Evolutionary conservation across 2,888 invertebrate genomes (phyloP).

Genomic region (Cheilosia impressa): DNA sequence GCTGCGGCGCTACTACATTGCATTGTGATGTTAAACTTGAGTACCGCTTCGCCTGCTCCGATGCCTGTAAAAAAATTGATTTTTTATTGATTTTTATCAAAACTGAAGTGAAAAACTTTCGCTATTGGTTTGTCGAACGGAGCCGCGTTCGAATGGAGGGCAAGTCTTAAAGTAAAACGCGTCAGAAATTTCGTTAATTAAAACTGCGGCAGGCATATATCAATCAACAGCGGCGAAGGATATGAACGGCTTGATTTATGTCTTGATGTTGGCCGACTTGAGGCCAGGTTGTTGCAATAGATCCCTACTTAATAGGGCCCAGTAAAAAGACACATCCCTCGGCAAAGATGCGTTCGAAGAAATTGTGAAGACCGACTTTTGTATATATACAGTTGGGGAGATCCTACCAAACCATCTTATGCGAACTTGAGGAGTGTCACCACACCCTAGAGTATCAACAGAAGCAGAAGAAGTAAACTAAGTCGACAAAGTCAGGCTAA

Average conservation of each 20-base stretch:
- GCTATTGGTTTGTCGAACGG: background rate
- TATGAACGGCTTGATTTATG: slow-evolving; percentile 33
- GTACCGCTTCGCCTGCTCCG: slow-evolving; percentile 93
- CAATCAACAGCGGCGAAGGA: background rate
- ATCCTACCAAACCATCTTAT: background rate
- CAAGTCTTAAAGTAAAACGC: slow-evolving; percentile 2
- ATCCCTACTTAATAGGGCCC: no score
- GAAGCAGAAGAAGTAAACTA: no score
- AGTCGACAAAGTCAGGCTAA: no score
- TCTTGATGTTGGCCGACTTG: no score
- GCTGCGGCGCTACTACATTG: slow-evolving; percentile 87
- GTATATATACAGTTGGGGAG: background rate
- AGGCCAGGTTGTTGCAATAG: background rate
- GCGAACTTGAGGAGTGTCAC: no score
- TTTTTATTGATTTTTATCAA: no score
- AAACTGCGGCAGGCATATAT: slow-evolving; percentile 29
- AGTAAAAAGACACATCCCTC: no score
- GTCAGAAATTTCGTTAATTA: slow-evolving; percentile 48
- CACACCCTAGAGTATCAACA: no score
- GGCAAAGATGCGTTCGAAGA: background rate
- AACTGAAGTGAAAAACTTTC: slow-evolving; percentile 1
- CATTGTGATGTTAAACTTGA: slow-evolving; percentile 91
- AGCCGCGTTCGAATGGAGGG: background rate
- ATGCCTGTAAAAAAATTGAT: no score
- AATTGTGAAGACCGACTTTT: no score